Base-by-base conservation (phyloP, 2,113 vertebrate genomes). In the Otolemur garnettii region DNA sequence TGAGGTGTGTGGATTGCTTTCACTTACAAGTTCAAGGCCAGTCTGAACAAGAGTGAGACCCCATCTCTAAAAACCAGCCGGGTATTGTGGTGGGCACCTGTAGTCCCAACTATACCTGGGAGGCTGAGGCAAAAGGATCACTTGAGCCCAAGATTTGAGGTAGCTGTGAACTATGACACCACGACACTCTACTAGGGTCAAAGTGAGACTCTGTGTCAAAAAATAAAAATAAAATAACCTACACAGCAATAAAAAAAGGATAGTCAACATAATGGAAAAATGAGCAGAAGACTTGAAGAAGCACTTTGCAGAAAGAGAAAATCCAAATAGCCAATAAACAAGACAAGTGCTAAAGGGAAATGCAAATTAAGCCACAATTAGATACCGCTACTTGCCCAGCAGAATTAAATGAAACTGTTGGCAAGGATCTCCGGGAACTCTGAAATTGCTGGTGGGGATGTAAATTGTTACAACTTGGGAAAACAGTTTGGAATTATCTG, bases 391-490 rank as follows among this genome's bases (percentile, higher is more conserved):
- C 33, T 30, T 87, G 69, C 50, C 38, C 77, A 55, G 60, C 26
- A 91, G 60, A 94, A 87, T 87, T 53, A 62, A 83, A 55, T 55
- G 86, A 57, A 42, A 83, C 50, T 68, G 50, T 68, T 92, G 84
- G 50, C 82, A 91, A 68, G 82, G 59, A 87, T 45, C 33, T 38
- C 19, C 26, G 55, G 69, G 66, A 59, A 62, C 82, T 85, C 71
- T 94, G 69, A 90, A 86, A 64, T 8, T 90, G 57, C 91, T 50
- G n/a, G 30, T 74, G 22, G 64, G 81, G 66, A 86, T 93, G 22
- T 69, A 89, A 84, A 84, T 28, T n/a, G 64, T 42, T 80, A 80
- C 42, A 79, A 42, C 17, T 93, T 84, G 42, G 71, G 79, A 93
- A 79, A 69, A 78, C 14, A 55, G 33, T 57, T 87, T 77, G 75